Conservation (phyloP, 1,140 invertebrate genomes). For the Drosophila pruinosa region DNA sequence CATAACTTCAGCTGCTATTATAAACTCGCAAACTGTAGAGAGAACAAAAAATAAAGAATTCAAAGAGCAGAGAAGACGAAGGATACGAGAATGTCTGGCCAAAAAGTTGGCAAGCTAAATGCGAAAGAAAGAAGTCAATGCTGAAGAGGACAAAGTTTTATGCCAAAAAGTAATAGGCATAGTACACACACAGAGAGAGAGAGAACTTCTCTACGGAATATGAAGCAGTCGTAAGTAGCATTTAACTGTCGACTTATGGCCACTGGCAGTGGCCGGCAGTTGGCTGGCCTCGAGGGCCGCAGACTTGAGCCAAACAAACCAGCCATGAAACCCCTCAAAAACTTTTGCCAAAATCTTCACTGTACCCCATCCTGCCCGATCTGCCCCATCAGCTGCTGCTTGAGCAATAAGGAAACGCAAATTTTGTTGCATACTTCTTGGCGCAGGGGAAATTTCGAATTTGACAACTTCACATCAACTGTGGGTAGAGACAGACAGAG, state of each 20-base stretch:
- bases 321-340: constrained; percentile 65
- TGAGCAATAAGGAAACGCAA: constrained; percentile 12
- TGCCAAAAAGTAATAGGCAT: constrained; percentile 78
- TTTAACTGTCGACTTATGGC: constrained; percentile 78
- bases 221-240: constrained; percentile 72
- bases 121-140: constrained; percentile 65
- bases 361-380: neutral
- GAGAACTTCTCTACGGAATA: constrained; percentile 20
- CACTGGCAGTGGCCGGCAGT: constrained; percentile 45
- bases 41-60: constrained; percentile 22
- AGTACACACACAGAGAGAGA: neutral
- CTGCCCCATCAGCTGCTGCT: neutral
- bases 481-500: neutral
- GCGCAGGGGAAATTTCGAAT: constrained; percentile 16
- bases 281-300: neutral
- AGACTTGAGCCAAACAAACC: constrained; percentile 27
- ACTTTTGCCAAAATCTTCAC: constrained; percentile 18
- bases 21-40: constrained; percentile 31
- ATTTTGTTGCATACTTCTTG: constrained; percentile 42
- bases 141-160: constrained; percentile 76
- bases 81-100: constrained; percentile 65
- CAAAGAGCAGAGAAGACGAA: neutral
- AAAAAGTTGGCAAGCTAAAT: constrained; percentile 62
- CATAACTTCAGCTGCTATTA: constrained; percentile 30
- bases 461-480: constrained; percentile 9